Evolutionary conservation across 1,140 invertebrate genomes (phyloP).

Genomic region (Aphaenogaster ashmeadi): DNA sequence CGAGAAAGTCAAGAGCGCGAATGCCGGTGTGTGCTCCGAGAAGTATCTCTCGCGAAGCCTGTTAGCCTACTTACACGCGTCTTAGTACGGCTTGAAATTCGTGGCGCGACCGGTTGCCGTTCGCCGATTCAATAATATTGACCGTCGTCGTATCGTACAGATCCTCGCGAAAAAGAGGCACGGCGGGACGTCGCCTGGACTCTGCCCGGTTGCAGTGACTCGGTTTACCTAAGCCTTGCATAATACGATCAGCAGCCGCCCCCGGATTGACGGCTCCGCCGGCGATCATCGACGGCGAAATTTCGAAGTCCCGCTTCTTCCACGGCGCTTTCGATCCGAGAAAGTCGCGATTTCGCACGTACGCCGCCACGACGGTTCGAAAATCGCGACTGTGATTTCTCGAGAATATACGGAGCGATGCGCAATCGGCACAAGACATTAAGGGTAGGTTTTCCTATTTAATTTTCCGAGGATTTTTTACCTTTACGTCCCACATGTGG

Average conservation of each 20-base stretch:
- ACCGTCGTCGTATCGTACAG: not conserved
- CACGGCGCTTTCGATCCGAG: slow-evolving; percentile 42
- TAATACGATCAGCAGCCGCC: slow-evolving; percentile 48
- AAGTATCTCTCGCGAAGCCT: slow-evolving; percentile 70
- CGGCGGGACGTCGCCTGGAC: too few relatives aligned
- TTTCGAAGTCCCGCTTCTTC: slow-evolving; percentile 69
- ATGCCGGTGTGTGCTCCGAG: slow-evolving; percentile 66
- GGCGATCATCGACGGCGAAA: slow-evolving; percentile 43
- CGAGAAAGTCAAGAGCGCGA: slow-evolving; percentile 80
- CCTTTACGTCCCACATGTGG: not conserved
- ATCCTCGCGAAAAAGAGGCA: not conserved
- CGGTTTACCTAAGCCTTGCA: slow-evolving; percentile 64
- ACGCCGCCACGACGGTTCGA: slow-evolving; percentile 8
- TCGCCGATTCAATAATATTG: slow-evolving; percentile 61
- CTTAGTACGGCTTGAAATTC: slow-evolving; percentile 66
- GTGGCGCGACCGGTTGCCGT: slow-evolving; percentile 27
- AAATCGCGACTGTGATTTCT: slow-evolving; percentile 44
- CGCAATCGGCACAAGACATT: not conserved
- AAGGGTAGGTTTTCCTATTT: not conserved
- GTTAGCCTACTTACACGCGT: slow-evolving; percentile 77
- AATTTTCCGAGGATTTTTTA: not conserved
- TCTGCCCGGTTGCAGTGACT: not conserved
- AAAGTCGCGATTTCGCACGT: slow-evolving; percentile 54
- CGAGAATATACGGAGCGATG: not conserved
- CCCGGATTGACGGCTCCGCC: not conserved